These are phyloP conservation scores for Tapera naevia DNA, from an alignment of 2,797 vertebrate genomes.

Conservation along the genomic window DNA sequence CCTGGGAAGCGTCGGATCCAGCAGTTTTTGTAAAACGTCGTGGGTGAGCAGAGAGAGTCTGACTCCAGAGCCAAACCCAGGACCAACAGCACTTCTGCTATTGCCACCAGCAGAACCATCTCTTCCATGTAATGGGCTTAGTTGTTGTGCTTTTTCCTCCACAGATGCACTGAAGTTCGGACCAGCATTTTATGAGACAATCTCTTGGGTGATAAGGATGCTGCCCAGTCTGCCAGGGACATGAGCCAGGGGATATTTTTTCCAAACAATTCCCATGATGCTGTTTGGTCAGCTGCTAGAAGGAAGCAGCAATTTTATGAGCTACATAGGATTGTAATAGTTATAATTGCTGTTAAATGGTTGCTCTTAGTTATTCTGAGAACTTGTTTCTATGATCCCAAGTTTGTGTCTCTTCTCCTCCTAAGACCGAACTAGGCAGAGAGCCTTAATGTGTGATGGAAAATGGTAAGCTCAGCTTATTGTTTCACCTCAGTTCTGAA, in stretches of 20 bases:
- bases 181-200: neutral
- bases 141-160: neutral
- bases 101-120: slow-evolving; percentile 77
- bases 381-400: neutral
- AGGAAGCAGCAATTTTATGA: neutral
- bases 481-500: neutral
- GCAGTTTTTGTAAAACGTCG: slow-evolving; percentile 88
- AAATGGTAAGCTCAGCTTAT: neutral
- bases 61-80: slow-evolving; percentile 67
- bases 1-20: slow-evolving; percentile 93
- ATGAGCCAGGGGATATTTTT: neutral
- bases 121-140: neutral
- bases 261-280: neutral
- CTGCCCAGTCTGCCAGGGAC: neutral
- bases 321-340: neutral
- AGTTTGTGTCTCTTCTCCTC: neutral
- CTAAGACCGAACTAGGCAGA: neutral
- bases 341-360: neutral
- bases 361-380: neutral
- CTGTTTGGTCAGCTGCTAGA: neutral
- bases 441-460: neutral
- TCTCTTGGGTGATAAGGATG: neutral
- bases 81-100: slow-evolving; percentile 71
- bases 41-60: slow-evolving; percentile 83
- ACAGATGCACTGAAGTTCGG: neutral